These are phyloP conservation scores for Mesaphorura yosii DNA, from an alignment of 1,140 invertebrate species.

Conservation along the genomic window DNA sequence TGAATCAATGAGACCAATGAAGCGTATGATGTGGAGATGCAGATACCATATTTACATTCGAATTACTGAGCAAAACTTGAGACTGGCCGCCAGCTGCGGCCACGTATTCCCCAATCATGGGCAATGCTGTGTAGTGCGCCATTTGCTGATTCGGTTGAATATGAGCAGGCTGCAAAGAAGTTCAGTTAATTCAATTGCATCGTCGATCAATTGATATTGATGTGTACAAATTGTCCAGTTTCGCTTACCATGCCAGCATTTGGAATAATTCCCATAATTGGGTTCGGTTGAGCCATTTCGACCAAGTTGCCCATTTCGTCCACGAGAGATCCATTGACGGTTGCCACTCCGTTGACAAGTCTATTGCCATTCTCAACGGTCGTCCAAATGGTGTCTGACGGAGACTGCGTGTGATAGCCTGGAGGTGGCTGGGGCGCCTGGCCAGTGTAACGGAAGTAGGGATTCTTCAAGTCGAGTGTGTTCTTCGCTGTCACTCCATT, in stretches of 20 bases:
- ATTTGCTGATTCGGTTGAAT: conserved; percentile 10
- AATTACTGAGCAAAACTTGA: conserved; percentile 28
- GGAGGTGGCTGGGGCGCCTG: conserved; percentile 77
- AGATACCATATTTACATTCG: conserved; percentile 21
- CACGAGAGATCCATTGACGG: conserved; percentile 24
- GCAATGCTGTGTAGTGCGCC: conserved; percentile 21
- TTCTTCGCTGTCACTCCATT: conserved; percentile 80
- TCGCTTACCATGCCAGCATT: conserved; percentile 7
- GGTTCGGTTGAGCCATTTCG: conserved; percentile 15
- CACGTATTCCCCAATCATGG: conserved; percentile 22
- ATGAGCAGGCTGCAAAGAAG: conserved; percentile 15
- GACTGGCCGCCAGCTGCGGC: conserved; percentile 19
- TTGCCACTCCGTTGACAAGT: conserved; percentile 18
- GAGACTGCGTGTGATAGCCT: conserved; percentile 36
- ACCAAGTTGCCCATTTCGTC: conserved; percentile 21
- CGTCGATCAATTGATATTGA: no score
- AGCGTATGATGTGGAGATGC: conserved; percentile 11
- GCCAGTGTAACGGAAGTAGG: conserved; percentile 77
- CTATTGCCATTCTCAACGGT: conserved; percentile 17
- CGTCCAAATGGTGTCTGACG: conserved; percentile 29
- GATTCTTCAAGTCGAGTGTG: conserved; percentile 95
- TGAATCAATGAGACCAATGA: conserved; percentile 24
- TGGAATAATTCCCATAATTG: conserved; percentile 14
- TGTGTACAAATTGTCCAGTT: no score
- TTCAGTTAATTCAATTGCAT: no score